Base-by-base conservation (phyloP, 2,797 vertebrate species). In the Bufotes viridis region DNA sequence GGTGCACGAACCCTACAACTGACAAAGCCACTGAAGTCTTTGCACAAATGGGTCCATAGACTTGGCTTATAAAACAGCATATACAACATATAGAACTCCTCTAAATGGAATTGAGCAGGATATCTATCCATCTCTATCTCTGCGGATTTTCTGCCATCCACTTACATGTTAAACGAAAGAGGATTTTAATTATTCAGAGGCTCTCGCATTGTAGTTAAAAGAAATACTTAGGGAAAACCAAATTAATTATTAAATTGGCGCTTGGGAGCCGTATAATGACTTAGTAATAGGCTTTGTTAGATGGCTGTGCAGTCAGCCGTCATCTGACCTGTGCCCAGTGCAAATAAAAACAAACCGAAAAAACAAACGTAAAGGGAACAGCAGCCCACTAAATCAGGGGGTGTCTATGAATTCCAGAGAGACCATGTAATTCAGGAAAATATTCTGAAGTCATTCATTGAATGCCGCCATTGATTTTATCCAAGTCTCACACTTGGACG, bases 151-250 rank as follows among this genome's bases (percentile, higher is more conserved):
- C 29, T 34, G 29, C 29, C 13, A 13, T 1, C 13, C 24, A 55
- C 10, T 0, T n/a, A 14, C 24, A 5, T 55, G 74, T 76, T 53
- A 14, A 0, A 6, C 7, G 22, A 55, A 78, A 78, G 51, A 53
- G 51, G 75, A 78, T 53, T 55, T 78, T 24, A 78, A 92, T 92
- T 92, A 93, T 93, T 93, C 90, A 92, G 92, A 89, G 89, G 88
- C 90, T 91, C 29, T 82, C 82, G 90, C 92, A 92, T 91, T 91
- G 91, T 92, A 93, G 92, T 92, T 92, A 93, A 89, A 91, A 93
- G 88, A 91, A 91, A 89, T 81, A 89, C 91, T 90, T 92, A 88
- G 90, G 78, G 91, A 92, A 92, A 91, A 87, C 90, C 86, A 90
- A 90, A 92, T 93, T 83, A 92, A 92, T 93, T 91, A 93, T 91